Evolutionary conservation across 2,888 invertebrate genomes (phyloP).

Genomic region (Melinaea menophilus): DNA sequence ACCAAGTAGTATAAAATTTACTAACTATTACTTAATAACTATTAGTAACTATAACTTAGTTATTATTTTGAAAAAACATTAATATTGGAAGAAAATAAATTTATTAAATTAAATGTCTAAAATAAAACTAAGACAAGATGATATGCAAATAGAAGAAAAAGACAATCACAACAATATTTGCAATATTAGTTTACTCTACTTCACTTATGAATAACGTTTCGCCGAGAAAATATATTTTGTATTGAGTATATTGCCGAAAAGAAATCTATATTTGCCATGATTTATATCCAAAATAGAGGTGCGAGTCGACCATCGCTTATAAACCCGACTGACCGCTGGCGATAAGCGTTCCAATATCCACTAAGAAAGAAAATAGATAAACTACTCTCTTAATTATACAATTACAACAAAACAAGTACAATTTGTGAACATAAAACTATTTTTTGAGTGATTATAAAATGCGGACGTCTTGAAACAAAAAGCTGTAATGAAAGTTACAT

Average conservation of each 20-base stretch:
- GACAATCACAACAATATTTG: background rate
- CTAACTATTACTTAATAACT: no score
- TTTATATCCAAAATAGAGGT: conserved; percentile 70
- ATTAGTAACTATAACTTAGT: no score
- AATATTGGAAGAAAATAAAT: background rate
- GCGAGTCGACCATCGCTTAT: conserved; percentile 57
- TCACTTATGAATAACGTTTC: conserved; percentile 48
- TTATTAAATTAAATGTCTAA: background rate
- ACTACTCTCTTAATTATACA: conserved; percentile 53
- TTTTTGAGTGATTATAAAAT: no score
- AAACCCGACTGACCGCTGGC: conserved; percentile 65
- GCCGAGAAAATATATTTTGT: conserved; percentile 62
- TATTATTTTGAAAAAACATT: no score
- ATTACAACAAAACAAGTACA: no score
- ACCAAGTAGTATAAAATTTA: conserved; percentile 10
- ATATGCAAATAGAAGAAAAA: background rate
- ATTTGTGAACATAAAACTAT: no score
- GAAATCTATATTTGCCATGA: conserved; percentile 74
- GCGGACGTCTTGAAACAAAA: no score
- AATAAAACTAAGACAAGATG: background rate
- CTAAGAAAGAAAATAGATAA: conserved; percentile 74
- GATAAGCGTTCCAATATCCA: conserved; percentile 68
- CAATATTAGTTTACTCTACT: conserved; percentile 1
- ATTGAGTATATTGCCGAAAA: conserved; percentile 65
- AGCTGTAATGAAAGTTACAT: no score